A percentile compares a stretch with the other conserved stretches of the same genome.
These are phyloP conservation scores for Trachops cirrhosus DNA, from an alignment of 2,797 vertebrate genomes.

Conservation along the genomic window DNA sequence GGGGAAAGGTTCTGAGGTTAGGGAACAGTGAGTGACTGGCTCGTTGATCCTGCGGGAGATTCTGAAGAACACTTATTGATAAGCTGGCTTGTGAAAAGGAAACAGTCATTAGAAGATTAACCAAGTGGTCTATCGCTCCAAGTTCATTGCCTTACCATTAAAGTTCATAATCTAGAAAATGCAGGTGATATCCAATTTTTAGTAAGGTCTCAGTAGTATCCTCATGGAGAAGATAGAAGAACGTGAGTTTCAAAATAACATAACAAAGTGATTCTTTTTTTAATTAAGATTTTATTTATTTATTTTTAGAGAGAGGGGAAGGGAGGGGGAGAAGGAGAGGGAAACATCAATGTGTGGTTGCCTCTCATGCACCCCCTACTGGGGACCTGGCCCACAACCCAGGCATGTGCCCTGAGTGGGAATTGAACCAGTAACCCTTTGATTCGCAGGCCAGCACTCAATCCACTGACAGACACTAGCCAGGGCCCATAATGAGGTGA, in stretches of 20 bases:
- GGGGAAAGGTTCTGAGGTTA: not conserved
- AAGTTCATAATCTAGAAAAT: constrained; percentile 31
- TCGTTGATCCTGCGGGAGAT: not conserved
- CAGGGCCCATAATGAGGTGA: not conserved
- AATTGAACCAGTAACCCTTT: too few relatives aligned
- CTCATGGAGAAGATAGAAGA: not conserved
- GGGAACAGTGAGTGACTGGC: not conserved
- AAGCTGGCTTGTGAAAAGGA: not conserved
- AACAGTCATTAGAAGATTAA: constrained; percentile 22
- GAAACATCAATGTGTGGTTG: too few relatives aligned
- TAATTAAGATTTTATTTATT: too few relatives aligned
- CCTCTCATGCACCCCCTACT: too few relatives aligned
- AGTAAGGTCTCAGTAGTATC: constrained; percentile 34
- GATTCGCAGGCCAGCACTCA: too few relatives aligned
- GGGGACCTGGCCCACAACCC: too few relatives aligned
- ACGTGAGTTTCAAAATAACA: not conserved
- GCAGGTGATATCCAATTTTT: not conserved
- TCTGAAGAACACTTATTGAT: constrained; percentile 13
- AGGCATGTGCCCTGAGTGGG: too few relatives aligned
- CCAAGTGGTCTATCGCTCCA: not conserved
- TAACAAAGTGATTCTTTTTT: not conserved
- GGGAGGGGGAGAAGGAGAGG: too few relatives aligned
- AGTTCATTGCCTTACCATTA: not conserved
- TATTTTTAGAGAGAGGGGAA: too few relatives aligned
- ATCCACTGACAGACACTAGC: too few relatives aligned